These are phyloP conservation scores for Heliconius nattereri DNA, from an alignment of 1,140 invertebrate species.

Conservation along the genomic window DNA sequence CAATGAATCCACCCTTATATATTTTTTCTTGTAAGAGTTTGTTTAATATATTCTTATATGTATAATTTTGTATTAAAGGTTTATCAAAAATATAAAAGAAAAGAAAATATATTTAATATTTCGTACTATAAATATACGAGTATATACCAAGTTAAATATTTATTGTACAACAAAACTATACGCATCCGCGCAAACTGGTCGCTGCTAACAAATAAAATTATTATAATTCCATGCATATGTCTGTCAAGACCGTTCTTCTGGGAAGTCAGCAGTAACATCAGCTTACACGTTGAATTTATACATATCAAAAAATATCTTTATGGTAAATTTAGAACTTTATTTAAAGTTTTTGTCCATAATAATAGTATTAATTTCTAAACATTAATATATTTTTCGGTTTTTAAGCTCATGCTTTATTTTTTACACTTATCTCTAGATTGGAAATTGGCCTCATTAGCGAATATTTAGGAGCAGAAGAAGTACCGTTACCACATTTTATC, in stretches of 20 bases:
- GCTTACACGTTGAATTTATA: neutral
- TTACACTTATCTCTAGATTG: neutral
- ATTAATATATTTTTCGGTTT: no score
- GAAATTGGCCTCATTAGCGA: conserved; percentile 48
- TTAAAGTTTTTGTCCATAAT: neutral
- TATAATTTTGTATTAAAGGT: neutral
- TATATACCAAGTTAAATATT: neutral
- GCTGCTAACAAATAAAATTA: conserved; percentile 8
- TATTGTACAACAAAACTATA: conserved; percentile 3
- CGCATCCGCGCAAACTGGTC: neutral
- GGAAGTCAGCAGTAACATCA: conserved; percentile 11
- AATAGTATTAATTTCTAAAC: neutral
- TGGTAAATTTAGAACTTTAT: neutral
- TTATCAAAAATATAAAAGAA: neutral
- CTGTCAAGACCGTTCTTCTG: conserved; percentile 12
- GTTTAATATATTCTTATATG: no score
- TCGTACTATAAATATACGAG: neutral
- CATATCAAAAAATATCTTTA: neutral
- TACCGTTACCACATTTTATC: conserved; percentile 57
- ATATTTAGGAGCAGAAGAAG: conserved; percentile 54
- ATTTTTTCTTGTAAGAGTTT: no score
- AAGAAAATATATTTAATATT: neutral
- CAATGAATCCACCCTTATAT: no score
- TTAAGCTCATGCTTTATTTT: neutral
- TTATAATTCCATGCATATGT: conserved; percentile 3